phyloP scores from a whole-genome alignment of 2,888 invertebrate genomes.

The Drosophila mayaguana region DNA sequence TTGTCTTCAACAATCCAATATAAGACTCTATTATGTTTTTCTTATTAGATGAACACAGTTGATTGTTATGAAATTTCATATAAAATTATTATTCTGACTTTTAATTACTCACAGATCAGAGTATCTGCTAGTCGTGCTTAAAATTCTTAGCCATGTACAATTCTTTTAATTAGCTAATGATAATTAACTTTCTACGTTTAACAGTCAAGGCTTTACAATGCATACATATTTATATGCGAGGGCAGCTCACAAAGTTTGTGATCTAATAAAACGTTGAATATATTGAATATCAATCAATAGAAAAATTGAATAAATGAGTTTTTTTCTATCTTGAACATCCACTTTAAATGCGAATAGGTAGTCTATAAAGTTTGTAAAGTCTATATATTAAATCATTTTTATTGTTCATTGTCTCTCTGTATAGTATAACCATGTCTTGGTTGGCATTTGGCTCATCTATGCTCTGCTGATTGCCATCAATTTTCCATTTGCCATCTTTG shows the following conservation, averaged over 20 bases:
- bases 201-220: not conserved
- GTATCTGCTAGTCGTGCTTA: not conserved
- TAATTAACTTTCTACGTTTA: slow-evolving; percentile 1
- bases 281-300: too few species aligned
- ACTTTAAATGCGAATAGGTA: too few species aligned
- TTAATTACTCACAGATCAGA: not conserved
- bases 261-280: not conserved
- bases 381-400: not conserved
- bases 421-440: slow-evolving; percentile 61
- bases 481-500: slow-evolving; percentile 72
- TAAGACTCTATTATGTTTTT: not conserved
- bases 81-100: not conserved
- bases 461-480: slow-evolving; percentile 59
- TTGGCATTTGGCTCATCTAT: slow-evolving; percentile 68
- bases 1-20: not conserved
- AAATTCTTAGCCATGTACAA: not conserved
- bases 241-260: not conserved
- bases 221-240: not conserved
- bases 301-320: too few species aligned
- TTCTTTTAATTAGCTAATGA: not conserved
- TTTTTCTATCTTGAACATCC: too few species aligned
- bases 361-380: too few species aligned
- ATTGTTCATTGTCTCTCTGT: slow-evolving; percentile 3
- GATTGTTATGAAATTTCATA: too few species aligned
- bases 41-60: too few species aligned